These are phyloP conservation scores for Sialis lutaria DNA, from an alignment of 2,888 invertebrate species.

Conservation along the genomic window DNA sequence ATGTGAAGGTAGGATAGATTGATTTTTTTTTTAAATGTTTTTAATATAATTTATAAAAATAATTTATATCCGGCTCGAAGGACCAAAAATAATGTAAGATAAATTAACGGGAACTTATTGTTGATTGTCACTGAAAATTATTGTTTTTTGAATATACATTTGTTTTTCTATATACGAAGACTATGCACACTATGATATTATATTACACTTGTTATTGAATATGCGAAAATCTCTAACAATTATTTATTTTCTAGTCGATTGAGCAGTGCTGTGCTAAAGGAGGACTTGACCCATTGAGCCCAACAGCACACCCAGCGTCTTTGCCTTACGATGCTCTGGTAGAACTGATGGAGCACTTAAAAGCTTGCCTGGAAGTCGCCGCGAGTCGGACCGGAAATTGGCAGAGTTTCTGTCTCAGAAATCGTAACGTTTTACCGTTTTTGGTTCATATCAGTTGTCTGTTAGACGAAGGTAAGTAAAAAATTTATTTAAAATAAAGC, in stretches of 20 bases:
- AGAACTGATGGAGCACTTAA: constrained; percentile 84
- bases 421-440: constrained; percentile 60
- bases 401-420: constrained; percentile 72
- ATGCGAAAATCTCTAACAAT: background rate
- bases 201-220: background rate
- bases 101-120: no score
- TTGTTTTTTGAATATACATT: no score
- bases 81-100: no score
- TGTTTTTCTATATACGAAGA: no score
- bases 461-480: constrained; percentile 54
- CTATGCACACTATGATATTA: no score
- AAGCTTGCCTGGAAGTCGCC: constrained; percentile 86
- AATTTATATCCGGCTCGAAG: no score
- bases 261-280: constrained; percentile 34
- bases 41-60: background rate
- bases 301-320: constrained; percentile 30
- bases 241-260: constrained; percentile 24
- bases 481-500: constrained; percentile 3
- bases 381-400: constrained; percentile 83
- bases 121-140: no score
- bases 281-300: constrained; percentile 28
- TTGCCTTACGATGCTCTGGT: constrained; percentile 83
- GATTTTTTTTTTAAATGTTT: background rate
- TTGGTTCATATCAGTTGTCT: constrained; percentile 71
- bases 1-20: constrained; percentile 43